Evolutionary conservation across 2,888 invertebrate species (phyloP).

Genomic region (Caenorhabditis sp.): DNA sequence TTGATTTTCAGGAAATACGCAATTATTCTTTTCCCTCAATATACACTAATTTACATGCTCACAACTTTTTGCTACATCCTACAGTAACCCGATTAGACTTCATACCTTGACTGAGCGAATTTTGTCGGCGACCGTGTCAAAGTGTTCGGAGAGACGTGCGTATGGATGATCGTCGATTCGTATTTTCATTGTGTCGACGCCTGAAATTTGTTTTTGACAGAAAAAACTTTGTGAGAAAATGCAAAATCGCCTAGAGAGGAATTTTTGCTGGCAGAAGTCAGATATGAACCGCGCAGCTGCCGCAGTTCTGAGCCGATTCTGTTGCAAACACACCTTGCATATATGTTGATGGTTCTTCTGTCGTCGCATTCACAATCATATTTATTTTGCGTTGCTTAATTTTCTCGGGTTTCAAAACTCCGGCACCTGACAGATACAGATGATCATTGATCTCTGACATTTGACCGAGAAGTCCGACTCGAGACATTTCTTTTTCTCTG

Average conservation of each 20-base stretch:
- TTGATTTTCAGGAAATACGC: background rate
- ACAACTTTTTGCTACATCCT: background rate
- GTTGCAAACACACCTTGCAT: conserved; percentile 63
- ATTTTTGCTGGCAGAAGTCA: no score
- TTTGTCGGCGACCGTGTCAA: conserved; percentile 76
- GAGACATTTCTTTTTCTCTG: conserved; percentile 26
- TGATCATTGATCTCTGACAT: conserved; percentile 79
- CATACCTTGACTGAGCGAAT: conserved; percentile 63
- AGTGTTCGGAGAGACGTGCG: conserved; percentile 80
- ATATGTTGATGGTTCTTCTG: conserved; percentile 79
- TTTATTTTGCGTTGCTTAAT: conserved; percentile 79
- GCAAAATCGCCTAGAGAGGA: no score
- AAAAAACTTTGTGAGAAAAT: background rate
- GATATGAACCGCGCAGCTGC: no score
- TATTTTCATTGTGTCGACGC: conserved; percentile 78
- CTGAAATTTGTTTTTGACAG: conserved; percentile 23
- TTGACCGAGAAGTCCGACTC: conserved; percentile 66
- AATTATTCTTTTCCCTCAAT: background rate
- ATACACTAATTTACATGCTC: background rate
- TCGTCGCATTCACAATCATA: conserved; percentile 83
- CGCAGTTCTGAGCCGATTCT: background rate
- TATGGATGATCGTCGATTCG: conserved; percentile 81
- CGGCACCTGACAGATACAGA: conserved; percentile 83
- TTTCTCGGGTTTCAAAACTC: conserved; percentile 79
- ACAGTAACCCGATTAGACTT: background rate